A percentile compares a stretch with the other conserved stretches of the same genome.
These are phyloP conservation scores for Holothuria leucospilota DNA, from an alignment of 53 echinoderm and acorn worm species.

Conservation along the genomic window DNA sequence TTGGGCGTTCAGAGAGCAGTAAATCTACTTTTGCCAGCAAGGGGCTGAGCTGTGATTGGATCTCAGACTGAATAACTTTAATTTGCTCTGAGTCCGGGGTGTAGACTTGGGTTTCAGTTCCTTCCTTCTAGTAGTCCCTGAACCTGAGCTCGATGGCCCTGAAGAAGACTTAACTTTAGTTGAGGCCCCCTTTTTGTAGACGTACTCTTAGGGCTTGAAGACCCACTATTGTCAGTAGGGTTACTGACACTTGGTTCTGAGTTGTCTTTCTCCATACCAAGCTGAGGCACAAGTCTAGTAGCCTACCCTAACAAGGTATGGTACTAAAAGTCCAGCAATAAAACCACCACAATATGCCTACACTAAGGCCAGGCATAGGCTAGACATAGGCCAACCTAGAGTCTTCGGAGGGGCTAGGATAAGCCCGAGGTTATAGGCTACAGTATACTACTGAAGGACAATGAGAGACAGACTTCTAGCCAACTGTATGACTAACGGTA, in stretches of 20 bases:
- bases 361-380: background rate
- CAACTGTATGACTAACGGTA: too few relatives aligned
- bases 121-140: conserved; percentile 11
- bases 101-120: background rate
- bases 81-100: too few relatives aligned
- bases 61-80: too few relatives aligned
- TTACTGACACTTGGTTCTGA: conserved; percentile 14
- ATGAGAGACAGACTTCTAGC: too few relatives aligned
- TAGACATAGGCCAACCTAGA: background rate
- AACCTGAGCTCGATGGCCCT: conserved; percentile 5
- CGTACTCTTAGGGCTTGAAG: conserved; percentile 16
- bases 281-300: background rate
- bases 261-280: conserved; percentile 12
- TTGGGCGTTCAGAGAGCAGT: too few relatives aligned
- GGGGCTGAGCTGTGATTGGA: too few relatives aligned
- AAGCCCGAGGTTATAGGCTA: background rate
- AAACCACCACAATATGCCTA: background rate
- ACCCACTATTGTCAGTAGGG: conserved; percentile 9
- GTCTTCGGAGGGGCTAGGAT: background rate
- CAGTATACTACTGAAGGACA: too few relatives aligned
- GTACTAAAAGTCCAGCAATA: background rate
- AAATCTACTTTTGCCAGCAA: too few relatives aligned
- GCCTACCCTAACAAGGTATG: conserved; percentile 1
- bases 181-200: background rate
- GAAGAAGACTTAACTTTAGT: background rate